phyloP scores from a whole-genome alignment of 2,888 invertebrate species.

The Brachyopa scutellaris region DNA sequence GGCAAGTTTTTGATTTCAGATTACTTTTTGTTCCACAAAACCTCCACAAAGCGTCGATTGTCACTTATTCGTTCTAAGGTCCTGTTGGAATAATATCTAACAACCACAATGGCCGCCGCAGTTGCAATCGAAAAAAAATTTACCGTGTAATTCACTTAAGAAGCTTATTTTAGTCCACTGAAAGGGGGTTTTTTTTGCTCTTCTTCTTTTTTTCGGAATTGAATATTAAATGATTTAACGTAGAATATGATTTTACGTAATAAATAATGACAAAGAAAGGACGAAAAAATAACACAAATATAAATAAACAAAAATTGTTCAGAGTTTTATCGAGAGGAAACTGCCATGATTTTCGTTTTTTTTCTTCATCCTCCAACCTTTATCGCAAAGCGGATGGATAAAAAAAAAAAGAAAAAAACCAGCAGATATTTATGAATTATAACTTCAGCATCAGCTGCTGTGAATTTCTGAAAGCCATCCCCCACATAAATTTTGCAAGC shows the following conservation, averaged over 20 bases:
- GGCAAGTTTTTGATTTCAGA: too few relatives aligned
- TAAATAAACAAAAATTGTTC: slow-evolving; percentile 28
- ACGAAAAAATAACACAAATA: background rate
- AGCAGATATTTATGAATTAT: slow-evolving; percentile 69
- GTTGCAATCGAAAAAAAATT: slow-evolving; percentile 24
- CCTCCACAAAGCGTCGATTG: too few relatives aligned
- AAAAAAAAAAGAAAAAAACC: slow-evolving; percentile 28
- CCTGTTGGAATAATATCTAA: background rate
- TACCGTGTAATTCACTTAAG: slow-evolving; percentile 40
- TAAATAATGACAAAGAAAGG: slow-evolving; percentile 48
- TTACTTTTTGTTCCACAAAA: too few relatives aligned
- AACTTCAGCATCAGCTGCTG: slow-evolving; percentile 64
- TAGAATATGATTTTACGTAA: slow-evolving; percentile 43
- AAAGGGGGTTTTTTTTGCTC: background rate
- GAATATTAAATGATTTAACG: slow-evolving; percentile 58
- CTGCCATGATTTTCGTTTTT: slow-evolving; percentile 40
- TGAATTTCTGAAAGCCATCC: slow-evolving; percentile 42
- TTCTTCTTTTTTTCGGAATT: slow-evolving; percentile 30
- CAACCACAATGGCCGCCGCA: slow-evolving; percentile 7
- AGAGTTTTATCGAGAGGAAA: slow-evolving; percentile 67
- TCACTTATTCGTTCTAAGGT: too few relatives aligned
- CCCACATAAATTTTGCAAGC: slow-evolving; percentile 54
- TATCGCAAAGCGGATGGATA: background rate
- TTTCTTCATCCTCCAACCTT: background rate
- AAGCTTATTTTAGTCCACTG: slow-evolving; percentile 18